These are phyloP conservation scores for Tursiops truncatus DNA, from an alignment of 2,113 vertebrate genomes.

Conservation along the genomic window DNA sequence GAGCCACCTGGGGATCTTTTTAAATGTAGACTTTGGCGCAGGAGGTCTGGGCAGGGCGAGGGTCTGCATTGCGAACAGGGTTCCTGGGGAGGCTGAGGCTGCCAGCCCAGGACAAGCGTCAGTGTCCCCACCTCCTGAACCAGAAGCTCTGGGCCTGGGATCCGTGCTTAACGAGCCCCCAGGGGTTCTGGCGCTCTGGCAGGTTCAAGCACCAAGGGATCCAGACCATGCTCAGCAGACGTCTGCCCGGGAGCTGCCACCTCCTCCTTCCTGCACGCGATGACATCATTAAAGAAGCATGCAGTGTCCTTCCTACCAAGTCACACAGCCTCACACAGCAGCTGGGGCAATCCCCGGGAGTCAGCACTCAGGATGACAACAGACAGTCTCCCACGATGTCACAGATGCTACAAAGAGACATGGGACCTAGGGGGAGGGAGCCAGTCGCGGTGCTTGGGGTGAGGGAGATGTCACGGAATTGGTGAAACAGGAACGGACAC, in stretches of 20 bases:
- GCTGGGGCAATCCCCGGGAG: background rate
- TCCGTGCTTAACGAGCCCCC: accelerated
- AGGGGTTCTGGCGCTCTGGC: background rate
- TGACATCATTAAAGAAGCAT: too few relatives aligned
- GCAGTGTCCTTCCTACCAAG: too few relatives aligned
- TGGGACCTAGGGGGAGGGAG: background rate
- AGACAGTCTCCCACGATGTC: accelerated
- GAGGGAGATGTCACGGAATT: too few relatives aligned
- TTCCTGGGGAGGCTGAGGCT: background rate
- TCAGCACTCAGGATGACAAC: background rate
- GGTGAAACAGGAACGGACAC: background rate
- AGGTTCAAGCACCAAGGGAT: accelerated
- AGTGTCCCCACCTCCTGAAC: background rate
- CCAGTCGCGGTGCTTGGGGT: accelerated
- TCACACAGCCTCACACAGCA: background rate
- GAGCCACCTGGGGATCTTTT: accelerated
- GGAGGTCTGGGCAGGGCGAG: background rate
- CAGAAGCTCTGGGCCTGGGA: background rate
- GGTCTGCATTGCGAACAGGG: background rate
- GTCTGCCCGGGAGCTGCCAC: background rate
- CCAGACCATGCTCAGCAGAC: background rate
- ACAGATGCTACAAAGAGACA: accelerated
- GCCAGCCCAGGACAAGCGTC: background rate
- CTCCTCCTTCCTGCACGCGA: background rate
- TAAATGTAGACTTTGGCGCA: accelerated